Evolutionary conservation across 1,140 invertebrate genomes (phyloP).

Genomic region (Musca domestica): DNA sequence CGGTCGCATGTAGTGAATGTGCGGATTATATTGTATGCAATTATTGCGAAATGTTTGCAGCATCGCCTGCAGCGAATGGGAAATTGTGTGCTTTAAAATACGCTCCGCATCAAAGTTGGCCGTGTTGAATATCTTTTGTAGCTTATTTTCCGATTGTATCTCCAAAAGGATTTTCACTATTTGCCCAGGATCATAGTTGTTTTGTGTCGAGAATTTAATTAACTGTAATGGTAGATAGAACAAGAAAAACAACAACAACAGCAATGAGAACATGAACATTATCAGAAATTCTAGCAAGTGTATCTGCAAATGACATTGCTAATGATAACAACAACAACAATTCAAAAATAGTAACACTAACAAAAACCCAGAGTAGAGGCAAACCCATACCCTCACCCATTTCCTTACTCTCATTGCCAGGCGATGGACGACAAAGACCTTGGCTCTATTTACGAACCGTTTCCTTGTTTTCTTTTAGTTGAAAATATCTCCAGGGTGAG

Average conservation of each 20-base stretch:
- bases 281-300: too few species aligned
- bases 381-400: too few species aligned
- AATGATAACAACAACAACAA: too few species aligned
- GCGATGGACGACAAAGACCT: too few species aligned
- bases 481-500: too few species aligned
- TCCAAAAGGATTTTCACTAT: conserved; percentile 43
- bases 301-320: too few species aligned
- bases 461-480: too few species aligned
- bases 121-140: conserved; percentile 39
- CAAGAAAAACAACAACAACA: conserved; percentile 1
- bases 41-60: conserved; percentile 42
- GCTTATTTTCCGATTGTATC: conserved; percentile 49
- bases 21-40: conserved; percentile 52
- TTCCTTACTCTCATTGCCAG: too few species aligned
- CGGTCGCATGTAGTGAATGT: conserved; percentile 52
- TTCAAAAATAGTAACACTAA: too few species aligned
- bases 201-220: conserved; percentile 50
- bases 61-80: conserved; percentile 42
- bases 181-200: conserved; percentile 42
- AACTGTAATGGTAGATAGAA: conserved; percentile 34
- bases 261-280: too few species aligned
- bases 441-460: too few species aligned
- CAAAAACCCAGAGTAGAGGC: too few species aligned
- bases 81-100: conserved; percentile 38
- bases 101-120: conserved; percentile 38